Evolutionary conservation across 2,113 vertebrate species (phyloP), one percentile per base, ranked within the genome.

Genomic region (Ranitomeya variabilis): DNA sequence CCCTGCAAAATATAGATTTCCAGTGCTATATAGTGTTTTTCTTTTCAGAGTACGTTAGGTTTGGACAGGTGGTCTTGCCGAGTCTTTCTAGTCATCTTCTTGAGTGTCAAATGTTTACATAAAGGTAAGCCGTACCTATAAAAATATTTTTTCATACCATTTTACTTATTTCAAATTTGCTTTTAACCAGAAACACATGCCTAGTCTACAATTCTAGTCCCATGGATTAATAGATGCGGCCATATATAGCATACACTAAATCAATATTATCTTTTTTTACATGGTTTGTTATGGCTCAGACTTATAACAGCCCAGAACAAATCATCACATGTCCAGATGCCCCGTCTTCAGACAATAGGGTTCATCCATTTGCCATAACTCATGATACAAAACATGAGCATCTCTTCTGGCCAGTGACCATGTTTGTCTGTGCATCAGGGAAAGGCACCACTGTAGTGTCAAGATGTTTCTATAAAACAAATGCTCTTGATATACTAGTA

Each of bases 61-160:
- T 83, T 69, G 54, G 64, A 54, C 81, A 83, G 81, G 13, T 83
- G 64, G n/a, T 54, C 81, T n/a, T 66, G 64, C 21, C 15, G 81
- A 67, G 62, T n/a, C 37, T 54, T 67, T 54, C 19, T 59, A 13
- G 45, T 21, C 37, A 83, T 83, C 11, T 83, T 60, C 60, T 66
- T 51, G 14, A 45, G 52, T 16, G 16, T 69, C 6, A 7, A 69
- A 84, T 55, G 21, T 69, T 84, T 84, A 69, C 55, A 69, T 84
- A 84, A 83, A 69, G 82, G 13, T n/a, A 52, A 71, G 52, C 19
- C n/a, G 16, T 64, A 54, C 37, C 45, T 54, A 84, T 12, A 64
- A 51, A n/a, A 84, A 84, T 84, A 84, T 84, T 82, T 60, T 26
- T 31, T 69, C 26, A 76, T 76, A 76, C 2, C 0, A 8, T 76